Base-by-base conservation (phyloP, 2,888 invertebrate genomes). In the Sinhomidia bicolor region DNA sequence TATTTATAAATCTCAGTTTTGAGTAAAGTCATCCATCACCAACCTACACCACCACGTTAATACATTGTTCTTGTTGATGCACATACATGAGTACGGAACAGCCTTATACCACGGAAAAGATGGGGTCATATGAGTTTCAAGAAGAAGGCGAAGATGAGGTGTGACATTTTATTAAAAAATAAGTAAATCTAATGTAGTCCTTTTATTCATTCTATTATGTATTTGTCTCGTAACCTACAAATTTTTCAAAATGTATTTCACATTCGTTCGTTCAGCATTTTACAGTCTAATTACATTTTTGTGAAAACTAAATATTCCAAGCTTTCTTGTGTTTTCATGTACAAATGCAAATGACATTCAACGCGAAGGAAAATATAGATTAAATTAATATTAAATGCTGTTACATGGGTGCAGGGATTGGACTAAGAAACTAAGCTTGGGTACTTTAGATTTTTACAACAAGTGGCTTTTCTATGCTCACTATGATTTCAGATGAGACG, bases 81-180 rank as follows among this genome's bases (percentile, higher is more conserved):
- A 17, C 78, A 65, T 79, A 20, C 80, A 88, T 78, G 82, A 54
- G 7, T 82, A 4, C 68, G 68, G 88, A 44, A 84, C 68, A 57
- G 54, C 79, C 79, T 74, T 84, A 57, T 23, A 20, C 76, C 32
- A 44, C 68, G 57, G 81, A 82, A 57, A 80, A 76, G 76, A 90
- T 90, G 90, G 90, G 88, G 78, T 81, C 85, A 26, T 90, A 88
- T 76, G 90, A 90, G 17, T 88, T 65, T 74, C 90, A 88, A 79
- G 90, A 90, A 29, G 90, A 86, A 44, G 90, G 82, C 68, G 88
- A 90, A 6, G 88, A 90, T 32, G 90, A 90, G 90, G 90, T 90
- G 85, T 90, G 90, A 88, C 36, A 84, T 60, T 29, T 44, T 79
- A 51, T 32, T 44, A 20, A 80, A 80, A 17, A n/a, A n/a, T n/a